Base-by-base conservation (phyloP, 2,113 vertebrate genomes). In the Aspiorhynchus laticeps region DNA sequence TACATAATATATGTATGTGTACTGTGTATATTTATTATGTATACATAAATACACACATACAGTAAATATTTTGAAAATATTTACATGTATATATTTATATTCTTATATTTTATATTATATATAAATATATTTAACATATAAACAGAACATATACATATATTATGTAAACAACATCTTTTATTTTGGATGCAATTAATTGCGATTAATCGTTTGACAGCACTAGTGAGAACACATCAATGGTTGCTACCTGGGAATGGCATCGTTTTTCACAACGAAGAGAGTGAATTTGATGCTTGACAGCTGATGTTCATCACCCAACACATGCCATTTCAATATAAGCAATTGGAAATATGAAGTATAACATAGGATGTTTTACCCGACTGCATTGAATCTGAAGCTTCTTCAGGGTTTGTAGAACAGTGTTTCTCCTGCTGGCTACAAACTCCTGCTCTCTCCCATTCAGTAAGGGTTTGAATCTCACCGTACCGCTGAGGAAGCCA, bases 391-490 rank as follows among this genome's bases (percentile, higher is more conserved):
- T 80, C 0, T 14, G 5, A 10, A 61, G 83, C 28, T 48, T 26
- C 53, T 51, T 10, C 31, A 88, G 80, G 36, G 76, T 59, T 26
- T 80, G 12, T 14, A 9, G 48, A 51, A 88, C 53, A 3, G 19
- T 75, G 14, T 26, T 11, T 38, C 9, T 73, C n/a, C 87, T 38
- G 24, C 36, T 15, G 38, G 11, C 73, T 15, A 75, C 24, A 46
- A 75, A 75, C 73, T 75, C 73, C 71, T 21, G 36, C 59, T 87
- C 86, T 1, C 28, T 11, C 12, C 24, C 7, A 17, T 53, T 87
- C 41, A 84, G 86, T 59, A 81, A 56, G 4, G 21, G 31, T 21
- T 74, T 33, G 19, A 41, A 26, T 84, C 43, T 78, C 80, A 78
- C 46, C 1, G 24, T 0, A 36, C 21, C 19, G 24, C 81, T 48